Base-by-base conservation (phyloP, 2,888 invertebrate genomes). In the Venustoraphidia nigricollis region DNA sequence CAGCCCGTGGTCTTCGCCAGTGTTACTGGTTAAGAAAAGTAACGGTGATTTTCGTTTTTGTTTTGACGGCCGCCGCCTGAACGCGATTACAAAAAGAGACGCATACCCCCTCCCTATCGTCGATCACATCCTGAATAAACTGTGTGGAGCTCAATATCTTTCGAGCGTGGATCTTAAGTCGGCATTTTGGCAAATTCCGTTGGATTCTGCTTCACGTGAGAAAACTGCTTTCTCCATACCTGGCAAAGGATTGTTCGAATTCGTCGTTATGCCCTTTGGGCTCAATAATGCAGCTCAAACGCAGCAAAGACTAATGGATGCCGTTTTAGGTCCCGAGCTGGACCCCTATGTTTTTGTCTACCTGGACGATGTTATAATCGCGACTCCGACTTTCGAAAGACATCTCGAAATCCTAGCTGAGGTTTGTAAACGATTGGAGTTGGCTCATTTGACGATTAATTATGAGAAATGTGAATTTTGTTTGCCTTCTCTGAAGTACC, bases 211-310 rank as follows among this genome's bases (percentile, higher is more conserved):
- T 43, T 50, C 55, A 17, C 11, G 45, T 10, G 56, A 57, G 44
- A 59, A 59, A 49, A 59, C 59, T 17, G 59, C 60, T 8, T 63
- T 62, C 52, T 50, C 53, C n/a, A 53, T 62, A 1, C 56, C 57
- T 3, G 54, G 57, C 10, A 48, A 57, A 37, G 60, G 60, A n/a
- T n/a, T n/a, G n/a, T n/a, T n/a, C n/a, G n/a, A n/a, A n/a, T n/a
- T n/a, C n/a, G n/a, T n/a, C n/a, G 3, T 52, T 57, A 14, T 2
- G 27, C 14, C 14, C 41, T 40, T 40, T 2, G 41, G 2, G 41
- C 14, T 5, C 14, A 17, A 2, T 10, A 17, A 9, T 27, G 27
- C 8, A n/a, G n/a, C n/a, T n/a, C n/a, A n/a, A n/a, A 49, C 49
- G 6, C 51, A 39, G 13, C 51, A 49, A 39, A 27, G 51, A 4